Evolutionary conservation across 2,888 invertebrate species (phyloP).

Genomic region (Lasioglossum marginatum): DNA sequence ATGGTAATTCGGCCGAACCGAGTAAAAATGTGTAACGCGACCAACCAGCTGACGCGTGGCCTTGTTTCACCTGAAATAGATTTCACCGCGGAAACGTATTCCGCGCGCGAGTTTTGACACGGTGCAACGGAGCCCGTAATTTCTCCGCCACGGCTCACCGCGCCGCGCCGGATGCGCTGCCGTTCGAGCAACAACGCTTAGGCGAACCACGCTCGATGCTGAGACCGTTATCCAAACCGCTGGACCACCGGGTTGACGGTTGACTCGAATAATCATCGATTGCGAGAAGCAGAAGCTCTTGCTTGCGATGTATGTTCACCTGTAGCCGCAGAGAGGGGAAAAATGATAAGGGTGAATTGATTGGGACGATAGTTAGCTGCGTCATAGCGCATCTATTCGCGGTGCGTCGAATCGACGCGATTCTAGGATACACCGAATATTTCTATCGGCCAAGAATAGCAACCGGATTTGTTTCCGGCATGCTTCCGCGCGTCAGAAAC

Average conservation of each 20-base stretch:
- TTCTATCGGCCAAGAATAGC: constrained; percentile 4
- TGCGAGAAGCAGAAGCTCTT: neutral
- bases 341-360: neutral
- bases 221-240: neutral
- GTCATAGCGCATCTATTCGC: neutral
- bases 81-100: constrained; percentile 63
- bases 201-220: neutral
- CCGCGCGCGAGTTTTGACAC: constrained; percentile 54
- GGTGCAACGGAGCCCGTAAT: constrained; percentile 41
- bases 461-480: neutral
- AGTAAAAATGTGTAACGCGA: constrained; percentile 68
- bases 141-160: constrained; percentile 23
- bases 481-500: constrained; percentile 23
- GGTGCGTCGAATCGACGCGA: neutral
- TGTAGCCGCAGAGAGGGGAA: neutral
- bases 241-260: neutral
- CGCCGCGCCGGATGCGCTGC: neutral
- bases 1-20: constrained; percentile 64
- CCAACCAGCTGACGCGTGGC: constrained; percentile 62
- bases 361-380: neutral
- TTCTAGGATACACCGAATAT: constrained; percentile 9
- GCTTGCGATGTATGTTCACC: neutral
- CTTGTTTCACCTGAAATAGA: constrained; percentile 72
- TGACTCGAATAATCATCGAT: neutral
- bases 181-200: neutral